Base-by-base conservation (phyloP, 1,140 invertebrate genomes). In the Hetaerina americana region DNA sequence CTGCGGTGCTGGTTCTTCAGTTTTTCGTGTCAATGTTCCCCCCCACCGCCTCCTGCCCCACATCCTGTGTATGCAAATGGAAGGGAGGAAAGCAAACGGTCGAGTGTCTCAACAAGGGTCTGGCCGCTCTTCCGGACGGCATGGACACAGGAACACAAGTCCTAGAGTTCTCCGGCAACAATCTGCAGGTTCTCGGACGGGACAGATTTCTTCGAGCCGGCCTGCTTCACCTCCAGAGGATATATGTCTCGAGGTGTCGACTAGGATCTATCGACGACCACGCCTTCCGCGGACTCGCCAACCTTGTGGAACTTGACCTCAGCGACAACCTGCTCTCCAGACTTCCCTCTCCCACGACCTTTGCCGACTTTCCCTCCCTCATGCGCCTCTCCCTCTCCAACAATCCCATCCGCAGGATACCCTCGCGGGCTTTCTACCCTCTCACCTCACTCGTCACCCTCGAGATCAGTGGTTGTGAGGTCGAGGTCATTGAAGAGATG, bases 81-180 rank as follows among this genome's bases (percentile, higher is more conserved):
- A 95, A 94, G 79, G 88, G 90, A 77, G 94, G 93, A 0, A 96
- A 96, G 79, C 89, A 93, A 77, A 92, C 91, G 72, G 92, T 94
- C 2, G 93, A 95, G 78, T 96, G 93, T 81, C 85, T 88, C 12
- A 87, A 89, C 66, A 88, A 89, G 78, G 86, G 86, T 29, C 81
- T 94, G n/a, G 86, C 87, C 49, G 83, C 86, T 5, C 87, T 94
- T 66, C 94, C 95, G 0, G 86, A 87, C 73, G 89, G 90, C 27
- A 89, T 96, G 75, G 90, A 93, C 76, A 87, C 90, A n/a, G 92
- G 89, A 75, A 94, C 92, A 0, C 93, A 96, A 83, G 93, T 95
- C 5, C 81, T 96, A 27, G 92, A 95, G 77, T 89, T 96, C 73
- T 87, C 89, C 10, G 88, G 88, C 22, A 96, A 95, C 81, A 88